A percentile compares a stretch with the other conserved stretches of the same genome.
phyloP scores from a whole-genome alignment of 2,113 vertebrate species.

The Crotophaga sulcirostris region DNA sequence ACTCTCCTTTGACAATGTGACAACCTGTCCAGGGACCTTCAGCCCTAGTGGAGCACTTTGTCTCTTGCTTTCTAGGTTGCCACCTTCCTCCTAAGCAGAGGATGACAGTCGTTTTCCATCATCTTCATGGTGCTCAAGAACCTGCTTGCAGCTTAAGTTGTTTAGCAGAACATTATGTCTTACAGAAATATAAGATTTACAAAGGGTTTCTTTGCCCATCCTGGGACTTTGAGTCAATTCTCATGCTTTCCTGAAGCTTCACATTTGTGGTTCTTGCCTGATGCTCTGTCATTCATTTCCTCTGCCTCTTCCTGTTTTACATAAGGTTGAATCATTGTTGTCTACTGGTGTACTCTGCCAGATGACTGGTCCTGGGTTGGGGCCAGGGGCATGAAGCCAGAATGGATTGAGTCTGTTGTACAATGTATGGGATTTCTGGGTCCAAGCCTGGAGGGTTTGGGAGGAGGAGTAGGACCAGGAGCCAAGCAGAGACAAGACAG shows the following conservation, averaged over 20 bases:
- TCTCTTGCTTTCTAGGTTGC: not conserved
- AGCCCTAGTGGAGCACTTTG: not conserved
- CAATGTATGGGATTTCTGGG: not conserved
- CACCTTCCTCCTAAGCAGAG: not conserved
- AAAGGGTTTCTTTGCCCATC: not conserved
- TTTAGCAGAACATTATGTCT: not conserved
- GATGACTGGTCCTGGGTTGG: not conserved
- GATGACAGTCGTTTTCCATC: not conserved
- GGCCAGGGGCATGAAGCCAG: not conserved
- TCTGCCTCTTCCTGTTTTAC: not conserved
- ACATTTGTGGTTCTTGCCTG: not conserved
- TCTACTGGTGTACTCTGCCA: not conserved
- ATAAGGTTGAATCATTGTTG: not conserved
- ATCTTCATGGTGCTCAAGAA: not conserved
- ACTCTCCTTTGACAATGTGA: not conserved
- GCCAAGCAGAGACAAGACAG: slow-evolving; percentile 6
- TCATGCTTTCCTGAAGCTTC: not conserved
- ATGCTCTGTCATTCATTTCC: not conserved
- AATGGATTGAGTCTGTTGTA: not conserved
- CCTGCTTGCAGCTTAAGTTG: not conserved
- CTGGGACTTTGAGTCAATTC: not conserved
- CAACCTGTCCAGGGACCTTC: not conserved
- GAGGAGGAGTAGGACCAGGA: not conserved
- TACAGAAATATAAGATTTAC: not conserved
- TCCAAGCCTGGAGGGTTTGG: not conserved